phyloP scores from a whole-genome alignment of 2,888 invertebrate genomes.

The Saturnia japonica region DNA sequence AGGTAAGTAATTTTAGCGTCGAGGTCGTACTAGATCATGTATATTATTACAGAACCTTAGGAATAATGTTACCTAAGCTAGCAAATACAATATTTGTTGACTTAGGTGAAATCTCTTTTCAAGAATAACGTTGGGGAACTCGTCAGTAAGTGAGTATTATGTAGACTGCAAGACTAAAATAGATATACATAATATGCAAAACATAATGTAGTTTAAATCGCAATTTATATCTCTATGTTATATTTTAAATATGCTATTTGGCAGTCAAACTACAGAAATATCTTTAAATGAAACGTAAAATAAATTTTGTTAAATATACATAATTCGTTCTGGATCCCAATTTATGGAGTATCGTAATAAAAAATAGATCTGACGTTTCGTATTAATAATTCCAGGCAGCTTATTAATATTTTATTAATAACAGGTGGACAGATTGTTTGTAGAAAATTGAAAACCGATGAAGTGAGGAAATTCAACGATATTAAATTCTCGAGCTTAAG shows the following conservation, averaged over 20 bases:
- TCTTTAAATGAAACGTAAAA: neutral
- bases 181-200: neutral
- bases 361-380: neutral
- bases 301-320: neutral
- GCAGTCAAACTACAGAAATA: neutral
- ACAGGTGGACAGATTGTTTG: slow-evolving; percentile 12
- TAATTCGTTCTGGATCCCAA: neutral
- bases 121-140: neutral
- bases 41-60: neutral
- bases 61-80: neutral
- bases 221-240: neutral
- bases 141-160: neutral
- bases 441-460: slow-evolving; percentile 17
- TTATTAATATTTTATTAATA: neutral
- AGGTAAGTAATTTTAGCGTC: neutral
- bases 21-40: neutral
- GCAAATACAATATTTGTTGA: neutral
- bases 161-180: neutral
- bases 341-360: neutral
- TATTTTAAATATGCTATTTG: neutral
- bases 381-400: neutral
- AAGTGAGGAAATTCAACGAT: slow-evolving; percentile 19
- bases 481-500: slow-evolving; percentile 26
- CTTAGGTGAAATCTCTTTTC: neutral
- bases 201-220: neutral